Base-by-base conservation (phyloP, 2,888 invertebrate genomes). In the Nemurella pictetii region DNA sequence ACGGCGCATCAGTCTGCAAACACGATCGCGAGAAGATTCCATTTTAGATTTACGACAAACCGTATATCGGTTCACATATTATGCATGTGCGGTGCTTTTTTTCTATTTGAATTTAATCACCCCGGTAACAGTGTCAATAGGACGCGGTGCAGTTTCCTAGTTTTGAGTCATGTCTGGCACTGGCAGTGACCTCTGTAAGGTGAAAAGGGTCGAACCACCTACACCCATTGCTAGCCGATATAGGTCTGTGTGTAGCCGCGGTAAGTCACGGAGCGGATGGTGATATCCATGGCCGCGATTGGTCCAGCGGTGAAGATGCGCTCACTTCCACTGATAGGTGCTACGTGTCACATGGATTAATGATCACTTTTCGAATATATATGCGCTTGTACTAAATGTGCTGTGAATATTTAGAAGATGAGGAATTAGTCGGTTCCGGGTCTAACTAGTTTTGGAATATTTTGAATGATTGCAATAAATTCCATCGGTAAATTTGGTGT, bases 121-220 rank as follows among this genome's bases (percentile, higher is more conserved):
- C 9, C 55, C 12, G n/a, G 15, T 27, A 75, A 75, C 75, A 75
- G 75, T 75, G 75, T 75, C 75, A 75, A 75, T 75, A 75, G 75
- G 75, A 26, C 75, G 75, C 27, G 26, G 1, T 75, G 75, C 75
- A 75, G 75, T 75, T 75, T 75, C 28, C 75, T 28, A 9, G 55
- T 55, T 12, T 55, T 28, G 20, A 75, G 75, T 15, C 75, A 28
- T 75, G 28, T 75, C 28, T 75, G 26, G 75, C 75, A 75, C 28
- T 75, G 26, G 75, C 75, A 75, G 75, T 75, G 75, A 75, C 75
- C 75, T 75, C 74, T 9, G 28, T n/a, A 75, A 75, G 75, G 75
- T 75, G 25, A 75, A 27, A 5, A 28, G 26, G 75, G 75, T 75
- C 75, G 28, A 26, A 28, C 75, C 75, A 75, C 75, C 75, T 75